phyloP scores from a whole-genome alignment of 1,140 invertebrate genomes.

The Acromyrmex echinatior region DNA sequence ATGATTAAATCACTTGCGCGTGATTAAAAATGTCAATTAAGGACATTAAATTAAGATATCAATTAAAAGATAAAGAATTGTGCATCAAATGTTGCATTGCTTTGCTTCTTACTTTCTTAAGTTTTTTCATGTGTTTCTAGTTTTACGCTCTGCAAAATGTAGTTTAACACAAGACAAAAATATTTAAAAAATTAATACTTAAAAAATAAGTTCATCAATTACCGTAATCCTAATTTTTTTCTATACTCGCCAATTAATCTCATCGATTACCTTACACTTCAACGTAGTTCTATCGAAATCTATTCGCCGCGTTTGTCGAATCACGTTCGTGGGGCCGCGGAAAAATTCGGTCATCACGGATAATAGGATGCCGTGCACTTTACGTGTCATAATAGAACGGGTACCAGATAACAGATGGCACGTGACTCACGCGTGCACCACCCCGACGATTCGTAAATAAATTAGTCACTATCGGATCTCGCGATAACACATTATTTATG shows the following conservation, averaged over 20 bases:
- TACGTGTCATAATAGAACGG: conserved; percentile 81
- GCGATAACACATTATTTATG: conserved; percentile 84
- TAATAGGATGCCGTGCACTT: conserved; percentile 59
- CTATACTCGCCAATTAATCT: not conserved
- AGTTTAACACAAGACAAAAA: not conserved
- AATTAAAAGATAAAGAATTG: not conserved
- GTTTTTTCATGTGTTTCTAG: not conserved
- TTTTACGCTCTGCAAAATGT: not conserved
- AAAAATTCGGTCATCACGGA: conserved; percentile 64
- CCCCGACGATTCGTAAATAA: conserved; percentile 83
- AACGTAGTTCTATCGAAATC: not conserved
- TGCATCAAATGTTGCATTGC: not conserved
- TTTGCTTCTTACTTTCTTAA: not conserved
- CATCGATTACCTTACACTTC: not conserved
- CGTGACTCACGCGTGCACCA: conserved; percentile 82
- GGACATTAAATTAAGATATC: not conserved
- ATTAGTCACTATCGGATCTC: conserved; percentile 83
- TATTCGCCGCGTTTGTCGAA: conserved; percentile 15
- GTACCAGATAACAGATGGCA: conserved; percentile 83
- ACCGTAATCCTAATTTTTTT: not conserved
- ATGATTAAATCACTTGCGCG: not conserved
- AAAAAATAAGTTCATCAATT: conserved; percentile 16
- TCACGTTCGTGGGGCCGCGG: not conserved
- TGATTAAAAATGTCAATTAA: not conserved
- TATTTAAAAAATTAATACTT: not conserved